Conservation (phyloP, 2,888 invertebrate genomes). For the Polylopha cassiicola region DNA sequence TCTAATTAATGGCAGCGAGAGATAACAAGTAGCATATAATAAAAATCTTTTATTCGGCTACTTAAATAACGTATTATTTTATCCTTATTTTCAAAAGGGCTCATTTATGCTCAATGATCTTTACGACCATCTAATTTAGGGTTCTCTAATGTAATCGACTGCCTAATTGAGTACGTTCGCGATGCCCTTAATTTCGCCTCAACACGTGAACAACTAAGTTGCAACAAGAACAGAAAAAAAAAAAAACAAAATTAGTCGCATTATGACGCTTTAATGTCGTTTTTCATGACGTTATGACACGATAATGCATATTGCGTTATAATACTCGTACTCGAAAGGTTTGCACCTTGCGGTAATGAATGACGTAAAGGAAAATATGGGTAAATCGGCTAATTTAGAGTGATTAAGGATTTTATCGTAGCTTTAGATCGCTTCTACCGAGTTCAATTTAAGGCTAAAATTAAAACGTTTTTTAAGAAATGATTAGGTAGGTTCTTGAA, state of each 20-base stretch:
- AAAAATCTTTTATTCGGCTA: too few relatives aligned
- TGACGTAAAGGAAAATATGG: too few relatives aligned
- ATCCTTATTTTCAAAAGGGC: too few relatives aligned
- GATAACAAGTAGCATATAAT: too few relatives aligned
- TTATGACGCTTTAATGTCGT: slow-evolving; percentile 14
- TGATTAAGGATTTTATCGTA: too few relatives aligned
- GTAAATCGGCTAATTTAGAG: too few relatives aligned
- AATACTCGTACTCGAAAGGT: neutral
- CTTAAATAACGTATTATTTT: too few relatives aligned
- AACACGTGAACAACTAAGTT: slow-evolving; percentile 7
- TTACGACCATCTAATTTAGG: slow-evolving; percentile 5
- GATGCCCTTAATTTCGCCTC: slow-evolving; percentile 6
- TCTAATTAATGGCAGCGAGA: too few relatives aligned
- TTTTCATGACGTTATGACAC: slow-evolving; percentile 1
- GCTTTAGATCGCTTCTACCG: too few relatives aligned
- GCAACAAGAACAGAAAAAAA: slow-evolving; percentile 6
- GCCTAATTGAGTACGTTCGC: slow-evolving; percentile 12
- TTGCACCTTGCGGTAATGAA: slow-evolving; percentile 14
- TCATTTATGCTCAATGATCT: slow-evolving; percentile 6
- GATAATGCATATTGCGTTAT: neutral
- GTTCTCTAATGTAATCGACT: slow-evolving; percentile 10
- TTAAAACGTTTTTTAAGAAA: too few relatives aligned
- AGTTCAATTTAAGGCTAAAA: too few relatives aligned
- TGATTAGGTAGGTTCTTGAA: too few relatives aligned
- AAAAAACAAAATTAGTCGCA: slow-evolving; percentile 14